These are phyloP conservation scores for Myotis lucifugus DNA, from an alignment of 2,113 vertebrate genomes.

Conservation along the genomic window DNA sequence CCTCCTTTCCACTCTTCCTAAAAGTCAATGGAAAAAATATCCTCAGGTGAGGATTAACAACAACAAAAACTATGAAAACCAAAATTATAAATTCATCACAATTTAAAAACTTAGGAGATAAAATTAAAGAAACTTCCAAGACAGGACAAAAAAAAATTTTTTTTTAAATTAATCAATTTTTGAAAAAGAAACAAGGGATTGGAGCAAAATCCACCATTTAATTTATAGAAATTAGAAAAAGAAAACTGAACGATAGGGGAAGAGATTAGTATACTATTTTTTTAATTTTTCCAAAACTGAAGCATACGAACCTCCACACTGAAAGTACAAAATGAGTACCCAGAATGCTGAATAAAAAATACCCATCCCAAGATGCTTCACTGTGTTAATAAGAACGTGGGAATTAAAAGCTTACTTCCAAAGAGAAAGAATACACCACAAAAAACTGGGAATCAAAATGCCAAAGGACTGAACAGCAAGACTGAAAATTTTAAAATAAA, in stretches of 20 bases:
- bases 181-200: background rate
- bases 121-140: background rate
- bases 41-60: no score
- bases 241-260: background rate
- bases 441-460: constrained; percentile 32
- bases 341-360: background rate
- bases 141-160: background rate
- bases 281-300: constrained; percentile 7
- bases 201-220: background rate
- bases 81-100: constrained; percentile 48
- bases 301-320: constrained; percentile 1
- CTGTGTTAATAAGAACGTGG: background rate
- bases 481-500: background rate
- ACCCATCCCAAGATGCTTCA: background rate
- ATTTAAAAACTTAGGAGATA: background rate
- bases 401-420: constrained; percentile 33
- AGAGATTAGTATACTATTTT: background rate
- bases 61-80: background rate
- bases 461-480: background rate
- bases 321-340: background rate
- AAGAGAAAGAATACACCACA: background rate
- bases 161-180: background rate
- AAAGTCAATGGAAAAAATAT: no score
- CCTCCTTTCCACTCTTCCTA: no score
- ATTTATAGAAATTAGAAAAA: constrained; percentile 24